Base-by-base conservation (phyloP, 2,888 invertebrate genomes). In the Patella pellucida region DNA sequence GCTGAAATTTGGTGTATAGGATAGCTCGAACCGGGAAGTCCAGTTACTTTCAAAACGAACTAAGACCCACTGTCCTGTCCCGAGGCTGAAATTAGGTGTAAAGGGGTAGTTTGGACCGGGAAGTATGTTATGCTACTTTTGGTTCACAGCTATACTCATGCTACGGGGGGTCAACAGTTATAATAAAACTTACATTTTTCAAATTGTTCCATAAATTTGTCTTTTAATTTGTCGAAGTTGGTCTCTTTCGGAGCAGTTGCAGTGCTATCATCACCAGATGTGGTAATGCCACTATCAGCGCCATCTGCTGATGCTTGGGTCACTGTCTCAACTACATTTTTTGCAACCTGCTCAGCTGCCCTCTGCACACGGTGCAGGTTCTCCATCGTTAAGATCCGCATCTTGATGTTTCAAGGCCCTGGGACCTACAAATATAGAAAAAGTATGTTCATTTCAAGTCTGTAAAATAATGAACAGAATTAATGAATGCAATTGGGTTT, bases 141-240 rank as follows among this genome's bases (percentile, higher is more conserved):
- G 41, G 41, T 41, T 41, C 41, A 41, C 1, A 9, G 41, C 9
- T 41, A 41, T 41, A 41, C 41, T 9, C 41, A 0, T 41, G 41
- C 41, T 9, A 41, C 1, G 9, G 7, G 1, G 9, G 9, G 7
- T 51, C 27, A 70, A 31, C 15, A 67, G 2, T 1, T 19, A 41
- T 15, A 14, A 31, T 50, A 23, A 23, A 27, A 78, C 85, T 82
- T 81, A 87, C 87, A 78, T 76, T 84, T 84, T 56, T 85, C 78
- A 69, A 87, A 79, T 72, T 86, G 82, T 70, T 81, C 84, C 80
- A 85, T 82, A 5, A 86, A 78, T 75, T 83, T 81, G 62, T 84
- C 83, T 75, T 83, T 82, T n/a, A 85, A 71, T 75, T 85, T 84
- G 70, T 85, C 79, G 16, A 86, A 73, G 19, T 75, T 78, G n/a